These are phyloP conservation scores for Epistrophe eligans DNA, from an alignment of 2,888 invertebrate genomes.

Conservation along the genomic window DNA sequence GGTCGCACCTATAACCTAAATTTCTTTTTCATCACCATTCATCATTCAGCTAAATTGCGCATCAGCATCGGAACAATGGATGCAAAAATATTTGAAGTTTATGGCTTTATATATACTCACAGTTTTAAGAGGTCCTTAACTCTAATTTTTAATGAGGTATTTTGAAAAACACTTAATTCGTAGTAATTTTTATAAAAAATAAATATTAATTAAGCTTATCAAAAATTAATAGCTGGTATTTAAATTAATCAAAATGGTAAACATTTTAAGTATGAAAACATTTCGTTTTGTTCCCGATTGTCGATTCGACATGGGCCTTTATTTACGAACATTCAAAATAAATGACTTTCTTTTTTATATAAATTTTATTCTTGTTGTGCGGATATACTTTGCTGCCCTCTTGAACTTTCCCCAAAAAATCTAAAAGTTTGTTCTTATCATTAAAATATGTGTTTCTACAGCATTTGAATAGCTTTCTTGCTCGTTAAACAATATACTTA, in stretches of 20 bases:
- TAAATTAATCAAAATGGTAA: not conserved
- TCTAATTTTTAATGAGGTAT: not conserved
- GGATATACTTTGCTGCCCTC: not conserved
- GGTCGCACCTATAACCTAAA: no score
- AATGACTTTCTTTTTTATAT: not conserved
- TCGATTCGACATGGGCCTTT: not conserved
- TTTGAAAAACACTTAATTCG: not conserved
- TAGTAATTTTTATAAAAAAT: not conserved
- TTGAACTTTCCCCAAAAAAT: conserved; percentile 1
- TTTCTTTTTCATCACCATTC: no score
- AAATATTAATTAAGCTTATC: not conserved
- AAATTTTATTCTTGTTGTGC: not conserved
- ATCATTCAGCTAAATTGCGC: no score
- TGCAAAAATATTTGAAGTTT: no score
- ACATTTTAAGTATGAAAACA: not conserved
- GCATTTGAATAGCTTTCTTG: conserved; percentile 1
- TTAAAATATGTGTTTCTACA: not conserved
- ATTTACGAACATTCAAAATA: not conserved
- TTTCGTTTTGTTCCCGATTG: conserved; percentile 2
- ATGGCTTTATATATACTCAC: no score
- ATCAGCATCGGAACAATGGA: no score
- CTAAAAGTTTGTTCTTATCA: conserved; percentile 9
- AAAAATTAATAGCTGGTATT: not conserved
- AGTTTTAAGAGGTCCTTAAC: not conserved
- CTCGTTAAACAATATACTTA: not conserved